Evolutionary conservation across 2,888 invertebrate species (phyloP).

Genomic region (Caenorhabditis sp.): DNA sequence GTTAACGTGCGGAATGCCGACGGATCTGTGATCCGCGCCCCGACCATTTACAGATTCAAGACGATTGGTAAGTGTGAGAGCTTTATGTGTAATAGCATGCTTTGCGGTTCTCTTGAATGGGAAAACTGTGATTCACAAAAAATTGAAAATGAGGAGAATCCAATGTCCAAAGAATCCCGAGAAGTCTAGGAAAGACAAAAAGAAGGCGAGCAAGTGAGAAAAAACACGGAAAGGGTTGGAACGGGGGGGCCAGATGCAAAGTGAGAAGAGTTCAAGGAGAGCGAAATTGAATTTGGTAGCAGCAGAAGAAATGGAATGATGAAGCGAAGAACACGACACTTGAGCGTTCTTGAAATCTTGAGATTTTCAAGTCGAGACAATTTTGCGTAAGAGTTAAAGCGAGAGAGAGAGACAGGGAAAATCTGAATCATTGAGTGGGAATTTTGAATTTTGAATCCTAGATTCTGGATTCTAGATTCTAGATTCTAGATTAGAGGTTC

Average conservation of each 20-base stretch:
- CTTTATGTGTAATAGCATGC: slow-evolving; percentile 25
- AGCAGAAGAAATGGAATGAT: slow-evolving; percentile 6
- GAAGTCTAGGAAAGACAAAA: background rate
- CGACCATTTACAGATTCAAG: slow-evolving; percentile 79
- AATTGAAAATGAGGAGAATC: background rate
- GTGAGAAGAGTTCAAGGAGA: slow-evolving; percentile 43
- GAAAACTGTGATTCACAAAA: slow-evolving; percentile 37
- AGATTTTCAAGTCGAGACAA: too few relatives aligned
- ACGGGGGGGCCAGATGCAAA: background rate
- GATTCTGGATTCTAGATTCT: too few relatives aligned
- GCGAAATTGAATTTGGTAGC: slow-evolving; percentile 42
- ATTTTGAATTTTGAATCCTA: too few relatives aligned
- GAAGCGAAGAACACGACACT: slow-evolving; percentile 18
- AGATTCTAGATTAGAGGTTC: too few relatives aligned
- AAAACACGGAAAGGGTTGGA: background rate
- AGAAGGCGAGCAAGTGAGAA: background rate
- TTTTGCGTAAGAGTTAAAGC: too few relatives aligned
- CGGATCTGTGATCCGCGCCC: slow-evolving; percentile 76
- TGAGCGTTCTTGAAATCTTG: slow-evolving; percentile 21
- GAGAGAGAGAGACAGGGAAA: too few relatives aligned
- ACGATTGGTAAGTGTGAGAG: slow-evolving; percentile 74
- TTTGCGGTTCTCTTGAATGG: slow-evolving; percentile 10
- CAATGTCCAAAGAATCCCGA: too few relatives aligned
- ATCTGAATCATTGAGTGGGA: too few relatives aligned
- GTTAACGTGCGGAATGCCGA: slow-evolving; percentile 77